Conservation (phyloP, 2,797 vertebrate genomes). For the Parauchenoglanis ngamensis region DNA sequence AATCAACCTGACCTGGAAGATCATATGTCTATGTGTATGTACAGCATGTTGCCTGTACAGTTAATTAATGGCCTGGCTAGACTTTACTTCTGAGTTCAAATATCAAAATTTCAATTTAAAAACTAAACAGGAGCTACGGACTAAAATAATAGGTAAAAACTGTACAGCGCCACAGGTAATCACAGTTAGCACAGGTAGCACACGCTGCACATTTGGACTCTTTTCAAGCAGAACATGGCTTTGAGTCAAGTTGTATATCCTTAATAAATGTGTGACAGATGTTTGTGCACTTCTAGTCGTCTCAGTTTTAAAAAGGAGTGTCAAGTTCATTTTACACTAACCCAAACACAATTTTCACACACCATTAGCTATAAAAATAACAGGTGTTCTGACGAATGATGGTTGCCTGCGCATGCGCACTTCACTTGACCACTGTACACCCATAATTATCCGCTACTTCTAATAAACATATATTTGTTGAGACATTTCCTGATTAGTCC, state of each 20-base stretch:
- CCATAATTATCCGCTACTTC: neutral
- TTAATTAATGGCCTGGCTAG: neutral
- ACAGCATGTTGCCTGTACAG: neutral
- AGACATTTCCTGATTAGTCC: neutral
- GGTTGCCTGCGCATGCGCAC: neutral
- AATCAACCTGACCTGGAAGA: constrained; percentile 13
- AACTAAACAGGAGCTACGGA: neutral
- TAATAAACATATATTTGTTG: neutral
- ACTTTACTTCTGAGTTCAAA: neutral
- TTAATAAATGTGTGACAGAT: neutral
- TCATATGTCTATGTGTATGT: neutral
- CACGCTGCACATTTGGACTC: neutral
- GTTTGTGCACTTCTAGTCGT: neutral
- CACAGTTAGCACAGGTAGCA: neutral
- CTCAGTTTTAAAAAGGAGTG: neutral
- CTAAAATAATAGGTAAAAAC: neutral
- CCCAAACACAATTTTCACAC: neutral
- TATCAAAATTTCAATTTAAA: neutral
- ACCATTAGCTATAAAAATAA: neutral
- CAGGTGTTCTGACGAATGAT: neutral
- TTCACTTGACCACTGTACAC: neutral
- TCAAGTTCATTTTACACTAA: neutral
- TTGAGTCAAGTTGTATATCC: neutral
- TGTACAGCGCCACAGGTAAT: neutral
- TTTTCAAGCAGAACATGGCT: neutral